These are phyloP conservation scores for Scortum barcoo DNA, from an alignment of 2,113 vertebrate genomes.

Conservation along the genomic window DNA sequence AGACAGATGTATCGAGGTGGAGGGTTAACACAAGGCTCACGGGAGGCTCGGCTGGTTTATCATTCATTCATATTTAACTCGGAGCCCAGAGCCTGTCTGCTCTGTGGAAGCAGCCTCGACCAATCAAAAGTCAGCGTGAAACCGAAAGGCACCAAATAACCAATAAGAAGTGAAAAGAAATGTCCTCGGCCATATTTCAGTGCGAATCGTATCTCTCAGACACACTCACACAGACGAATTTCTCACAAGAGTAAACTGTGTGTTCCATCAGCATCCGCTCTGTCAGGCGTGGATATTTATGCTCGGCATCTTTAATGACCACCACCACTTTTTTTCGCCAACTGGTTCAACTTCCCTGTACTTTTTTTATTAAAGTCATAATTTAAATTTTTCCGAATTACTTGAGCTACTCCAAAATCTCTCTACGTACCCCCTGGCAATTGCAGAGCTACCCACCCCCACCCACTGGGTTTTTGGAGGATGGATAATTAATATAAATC, in stretches of 20 bases:
- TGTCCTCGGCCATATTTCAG: background rate
- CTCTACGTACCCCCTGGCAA: no score
- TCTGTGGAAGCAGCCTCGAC: background rate
- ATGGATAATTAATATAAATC: no score
- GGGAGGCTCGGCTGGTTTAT: slow-evolving; percentile 37
- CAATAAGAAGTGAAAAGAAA: slow-evolving; percentile 12
- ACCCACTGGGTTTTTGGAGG: no score
- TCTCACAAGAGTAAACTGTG: background rate
- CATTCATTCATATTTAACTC: slow-evolving; percentile 23
- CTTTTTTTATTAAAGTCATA: no score
- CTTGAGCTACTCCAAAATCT: no score
- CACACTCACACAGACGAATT: background rate
- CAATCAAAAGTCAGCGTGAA: slow-evolving; percentile 7
- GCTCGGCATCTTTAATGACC: no score
- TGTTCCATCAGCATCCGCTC: background rate
- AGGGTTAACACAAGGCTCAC: slow-evolving; percentile 7
- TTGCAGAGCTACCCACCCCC: no score
- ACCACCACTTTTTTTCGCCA: no score
- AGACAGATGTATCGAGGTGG: background rate
- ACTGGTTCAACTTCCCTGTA: no score
- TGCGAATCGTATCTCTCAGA: background rate
- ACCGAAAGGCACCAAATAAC: slow-evolving; percentile 2
- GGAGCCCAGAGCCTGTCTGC: background rate
- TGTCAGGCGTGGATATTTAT: background rate
- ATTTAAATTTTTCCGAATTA: no score